Conservation (phyloP, 1,140 invertebrate genomes). For the Chymomyza costata region DNA sequence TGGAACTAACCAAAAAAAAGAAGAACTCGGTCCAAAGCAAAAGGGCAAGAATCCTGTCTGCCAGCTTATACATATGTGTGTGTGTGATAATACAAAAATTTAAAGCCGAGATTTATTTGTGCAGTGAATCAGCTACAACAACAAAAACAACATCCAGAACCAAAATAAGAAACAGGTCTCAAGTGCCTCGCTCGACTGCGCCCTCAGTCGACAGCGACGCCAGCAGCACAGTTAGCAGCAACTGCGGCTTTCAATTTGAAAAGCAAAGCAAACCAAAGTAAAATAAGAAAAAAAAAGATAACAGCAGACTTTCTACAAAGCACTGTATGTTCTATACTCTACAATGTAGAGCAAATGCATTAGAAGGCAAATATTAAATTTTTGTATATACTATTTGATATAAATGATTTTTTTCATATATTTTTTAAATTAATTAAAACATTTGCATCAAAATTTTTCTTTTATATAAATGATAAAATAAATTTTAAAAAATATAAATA, state of each 20-base stretch:
- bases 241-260: conserved; percentile 4
- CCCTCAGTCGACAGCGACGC: no score
- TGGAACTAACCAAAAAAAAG: conserved; percentile 23
- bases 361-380: conserved; percentile 39
- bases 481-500: no score
- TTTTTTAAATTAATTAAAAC: no score
- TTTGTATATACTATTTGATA: no score
- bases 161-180: conserved; percentile 50
- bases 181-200: conserved; percentile 60
- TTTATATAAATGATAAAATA: no score
- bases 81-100: conserved; percentile 32
- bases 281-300: conserved; percentile 5
- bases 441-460: no score
- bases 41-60: conserved; percentile 52
- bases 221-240: no score
- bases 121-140: conserved; percentile 62
- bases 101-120: conserved; percentile 69
- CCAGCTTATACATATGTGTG: conserved; percentile 7
- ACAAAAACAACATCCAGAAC: conserved; percentile 23
- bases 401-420: no score
- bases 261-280: conserved; percentile 1
- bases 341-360: conserved; percentile 1
- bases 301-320: no score
- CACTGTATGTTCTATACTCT: no score
- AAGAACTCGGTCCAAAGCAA: conserved; percentile 25